Conservation (phyloP, 2,113 vertebrate genomes). For the Empidonax alnorum region DNA sequence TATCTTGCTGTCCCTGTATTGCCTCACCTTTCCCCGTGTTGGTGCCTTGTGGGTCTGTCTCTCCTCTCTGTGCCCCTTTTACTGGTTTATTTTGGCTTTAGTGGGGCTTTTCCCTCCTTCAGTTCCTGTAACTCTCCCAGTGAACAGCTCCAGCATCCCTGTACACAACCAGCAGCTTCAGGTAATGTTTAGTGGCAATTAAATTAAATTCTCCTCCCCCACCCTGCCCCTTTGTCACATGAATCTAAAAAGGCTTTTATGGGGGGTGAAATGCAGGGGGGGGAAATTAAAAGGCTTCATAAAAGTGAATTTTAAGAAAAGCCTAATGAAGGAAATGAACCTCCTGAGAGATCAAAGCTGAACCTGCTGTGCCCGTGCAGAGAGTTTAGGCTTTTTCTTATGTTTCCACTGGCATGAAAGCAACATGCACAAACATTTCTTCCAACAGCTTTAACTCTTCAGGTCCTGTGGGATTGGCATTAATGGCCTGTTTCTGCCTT, state of each 20-base stretch:
- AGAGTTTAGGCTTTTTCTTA: conserved; percentile 42
- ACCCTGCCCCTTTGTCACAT: conserved; percentile 17
- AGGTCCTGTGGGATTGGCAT: neutral
- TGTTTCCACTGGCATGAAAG: conserved; percentile 61
- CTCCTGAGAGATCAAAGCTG: conserved; percentile 70
- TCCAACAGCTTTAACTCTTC: conserved; percentile 38
- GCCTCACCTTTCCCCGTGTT: neutral
- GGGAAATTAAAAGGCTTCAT: conserved; percentile 54
- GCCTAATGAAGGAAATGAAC: conserved; percentile 65
- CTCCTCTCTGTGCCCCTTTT: neutral
- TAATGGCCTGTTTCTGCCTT: neutral
- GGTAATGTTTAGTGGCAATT: conserved; percentile 45
- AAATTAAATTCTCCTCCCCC: conserved; percentile 16
- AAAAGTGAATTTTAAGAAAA: conserved; percentile 66
- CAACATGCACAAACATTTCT: conserved; percentile 38
- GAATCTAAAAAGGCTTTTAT: conserved; percentile 24
- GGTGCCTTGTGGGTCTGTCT: neutral
- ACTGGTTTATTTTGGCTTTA: neutral
- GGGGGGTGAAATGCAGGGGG: neutral
- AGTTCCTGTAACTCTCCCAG: neutral
- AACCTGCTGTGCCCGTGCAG: conserved; percentile 54
- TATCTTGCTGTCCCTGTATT: neutral
- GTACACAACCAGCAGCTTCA: neutral
- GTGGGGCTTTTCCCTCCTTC: neutral
- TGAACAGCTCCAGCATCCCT: neutral